Evolutionary conservation across 92 coral and sea anemone species (phyloP), one percentile per base, ranked within the genome.

Genomic region (Ricordea florida): DNA sequence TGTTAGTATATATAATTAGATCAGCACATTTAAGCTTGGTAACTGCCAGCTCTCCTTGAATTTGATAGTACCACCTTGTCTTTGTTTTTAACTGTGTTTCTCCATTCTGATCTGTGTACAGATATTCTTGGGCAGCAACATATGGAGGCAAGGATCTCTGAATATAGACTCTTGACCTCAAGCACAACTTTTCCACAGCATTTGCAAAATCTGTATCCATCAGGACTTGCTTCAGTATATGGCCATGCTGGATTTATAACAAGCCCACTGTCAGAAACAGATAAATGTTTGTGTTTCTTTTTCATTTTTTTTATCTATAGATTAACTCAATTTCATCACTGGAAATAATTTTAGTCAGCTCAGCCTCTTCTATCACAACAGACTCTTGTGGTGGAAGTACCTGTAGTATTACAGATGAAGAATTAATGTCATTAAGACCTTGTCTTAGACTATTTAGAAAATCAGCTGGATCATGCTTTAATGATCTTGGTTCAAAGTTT

Each of bases 41-140:
- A 5, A 48, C 28, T 22, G 77, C 69, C 18, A 66, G 42, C 42
- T 66, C 44, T 7, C 58, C 67, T 30, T 65, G 84, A 4, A 66
- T 66, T 31, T 78, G 84, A 42, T 55, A 65, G 30, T 78, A 55
- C 84, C 84, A 66, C 21, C 29, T 66, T 66, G 86, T 80, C 50
- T 80, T 66, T 47, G 53, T 59, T 52, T 70, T 81, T 17, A 61
- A 37, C 11, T 42, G 25, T 43, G 20, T 61, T 26, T n/a, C 41
- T 69, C 69, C 85, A 25, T 69, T 48, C 18, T n/a, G n/a, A n/a
- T 51, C 62, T 46, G 61, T 22, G 16, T 10, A 2, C 13, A 62
- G 34, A 6, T 51, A 60, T 11, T 47, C 64, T 22, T 64, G 23
- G 24, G 74, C 74, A 20, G 74, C 75, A 46, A 77, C 61, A 11